These are phyloP conservation scores for Heliocidaris erythrogramma DNA, from an alignment of 35 echinoderm and acorn worm species.

Conservation along the genomic window DNA sequence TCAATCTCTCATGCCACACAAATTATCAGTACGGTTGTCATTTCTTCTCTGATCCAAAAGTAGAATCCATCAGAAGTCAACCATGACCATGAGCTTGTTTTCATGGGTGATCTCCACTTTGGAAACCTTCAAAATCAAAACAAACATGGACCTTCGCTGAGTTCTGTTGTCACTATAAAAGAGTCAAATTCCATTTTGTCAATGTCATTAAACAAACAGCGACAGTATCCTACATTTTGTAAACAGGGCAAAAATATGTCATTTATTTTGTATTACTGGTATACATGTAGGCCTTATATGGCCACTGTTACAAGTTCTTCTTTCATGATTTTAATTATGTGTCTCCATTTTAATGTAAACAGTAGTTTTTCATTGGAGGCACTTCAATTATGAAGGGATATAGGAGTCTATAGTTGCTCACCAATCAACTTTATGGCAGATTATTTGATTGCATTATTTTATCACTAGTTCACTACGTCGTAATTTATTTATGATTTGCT, in stretches of 20 bases:
- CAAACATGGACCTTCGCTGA: background rate
- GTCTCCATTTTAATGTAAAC: no score
- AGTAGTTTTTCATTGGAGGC: no score
- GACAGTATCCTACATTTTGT: background rate
- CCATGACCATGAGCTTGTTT: constrained; percentile 7
- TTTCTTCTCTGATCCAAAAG: background rate
- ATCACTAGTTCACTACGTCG: no score
- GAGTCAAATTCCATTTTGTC: background rate
- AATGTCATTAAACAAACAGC: constrained; percentile 18
- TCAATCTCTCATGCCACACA: background rate
- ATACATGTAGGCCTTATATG: background rate
- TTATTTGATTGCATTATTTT: no score
- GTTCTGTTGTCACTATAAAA: background rate
- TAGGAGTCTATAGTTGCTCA: no score
- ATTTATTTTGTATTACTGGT: background rate
- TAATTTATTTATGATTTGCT: no score
- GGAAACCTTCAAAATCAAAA: background rate
- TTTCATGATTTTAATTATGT: no score
- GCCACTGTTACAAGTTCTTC: no score
- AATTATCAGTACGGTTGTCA: background rate
- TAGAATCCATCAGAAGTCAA: background rate
- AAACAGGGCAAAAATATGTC: background rate
- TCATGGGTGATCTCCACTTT: background rate
- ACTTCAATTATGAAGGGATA: no score
- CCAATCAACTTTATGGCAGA: no score